These are phyloP conservation scores for Drosophila melanosoma DNA, from an alignment of 2,888 invertebrate species.

Conservation along the genomic window DNA sequence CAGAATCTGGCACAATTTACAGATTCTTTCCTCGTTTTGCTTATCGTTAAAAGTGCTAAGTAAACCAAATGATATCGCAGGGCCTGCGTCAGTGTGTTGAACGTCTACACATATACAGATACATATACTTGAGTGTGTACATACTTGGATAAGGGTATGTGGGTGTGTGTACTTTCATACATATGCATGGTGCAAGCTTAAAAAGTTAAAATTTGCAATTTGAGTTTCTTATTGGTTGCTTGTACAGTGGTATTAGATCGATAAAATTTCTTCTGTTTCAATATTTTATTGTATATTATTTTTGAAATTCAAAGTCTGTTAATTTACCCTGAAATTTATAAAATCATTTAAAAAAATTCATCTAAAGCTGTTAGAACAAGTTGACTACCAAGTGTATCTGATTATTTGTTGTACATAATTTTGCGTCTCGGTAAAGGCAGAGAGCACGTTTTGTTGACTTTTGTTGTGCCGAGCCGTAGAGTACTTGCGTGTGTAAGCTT, in stretches of 20 bases:
- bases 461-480: constrained; percentile 2
- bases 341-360: background rate
- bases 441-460: constrained; percentile 26
- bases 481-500: constrained; percentile 26
- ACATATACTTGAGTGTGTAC: constrained; percentile 10
- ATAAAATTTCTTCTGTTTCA: background rate
- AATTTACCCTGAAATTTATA: background rate
- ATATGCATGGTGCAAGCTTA: constrained; percentile 42
- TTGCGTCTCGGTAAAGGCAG: constrained; percentile 34
- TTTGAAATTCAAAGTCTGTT: background rate
- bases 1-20: constrained; percentile 63
- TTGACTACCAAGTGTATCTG: background rate
- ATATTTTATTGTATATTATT: background rate
- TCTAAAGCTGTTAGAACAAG: background rate
- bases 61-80: constrained; percentile 53
- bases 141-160: constrained; percentile 1
- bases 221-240: background rate
- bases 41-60: constrained; percentile 69
- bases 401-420: background rate
- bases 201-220: constrained; percentile 50
- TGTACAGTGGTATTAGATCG: constrained; percentile 8
- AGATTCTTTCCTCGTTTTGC: constrained; percentile 48
- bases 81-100: constrained; percentile 2
- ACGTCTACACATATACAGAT: constrained; percentile 19
- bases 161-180: background rate